Evolutionary conservation across 2,113 vertebrate genomes (phyloP), one percentile per base, ranked within the genome.

Genomic region (Podarcis muralis): DNA sequence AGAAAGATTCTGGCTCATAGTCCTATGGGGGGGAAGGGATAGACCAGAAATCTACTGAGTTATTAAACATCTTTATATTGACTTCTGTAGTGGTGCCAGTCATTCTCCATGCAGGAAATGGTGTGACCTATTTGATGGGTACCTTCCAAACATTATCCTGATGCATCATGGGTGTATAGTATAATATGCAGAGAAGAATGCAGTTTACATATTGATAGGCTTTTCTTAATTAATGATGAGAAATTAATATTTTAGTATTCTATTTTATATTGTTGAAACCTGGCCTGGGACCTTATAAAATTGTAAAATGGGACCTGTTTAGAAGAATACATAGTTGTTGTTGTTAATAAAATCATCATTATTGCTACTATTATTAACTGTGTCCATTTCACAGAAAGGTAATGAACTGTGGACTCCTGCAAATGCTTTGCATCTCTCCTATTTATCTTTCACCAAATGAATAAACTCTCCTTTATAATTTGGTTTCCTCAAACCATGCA

Each of bases 401-500:
- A 23, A 93, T 87, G 43, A 86, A 30, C 7, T 2, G 0, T 48
- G 80, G 57, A 5, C 16, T 83, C 32, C 27, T 83, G 25, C 83
- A 71, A 0, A 69, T 72, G 48, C 48, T 15, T 79, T 22, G 8
- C 80, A 18, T 75, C 87, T 83, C 6, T 23, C 43, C 37, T 59
- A 0, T 83, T 82, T 86, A 25, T 78, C 6, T 88, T 93, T 62
- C 83, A 75, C 48, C 68, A 80, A 85, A 22, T 48, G 68, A 5
- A 3, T 81, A 16, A 78, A 90, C 91, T 93, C 85, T 9, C 20
- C 27, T 32, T 27, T 81, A 20, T 83, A 83, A 92, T 83, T 82
- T 82, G 37, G 2, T 79, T 92, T 83, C n/a, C 82, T 91, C 66
- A 91, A 40, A 32, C 53, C 89, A 76, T 88, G 25, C 15, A 86